These are phyloP conservation scores for Serranus cabrilla DNA, from an alignment of 2,797 vertebrate genomes.

Conservation along the genomic window DNA sequence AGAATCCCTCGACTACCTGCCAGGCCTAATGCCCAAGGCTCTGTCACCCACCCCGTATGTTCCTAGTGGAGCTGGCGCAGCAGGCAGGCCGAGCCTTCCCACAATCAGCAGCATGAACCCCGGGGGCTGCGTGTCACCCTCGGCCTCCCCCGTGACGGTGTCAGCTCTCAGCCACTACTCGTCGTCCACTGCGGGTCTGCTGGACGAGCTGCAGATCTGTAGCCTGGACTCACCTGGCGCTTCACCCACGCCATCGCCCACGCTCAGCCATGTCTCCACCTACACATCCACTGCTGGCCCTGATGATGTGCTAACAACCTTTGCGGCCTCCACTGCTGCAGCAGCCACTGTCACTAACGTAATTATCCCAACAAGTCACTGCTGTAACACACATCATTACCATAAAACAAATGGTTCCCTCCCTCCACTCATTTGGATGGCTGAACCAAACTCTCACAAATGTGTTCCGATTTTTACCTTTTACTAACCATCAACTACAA, in stretches of 20 bases:
- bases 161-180: constrained; percentile 91
- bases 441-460: constrained; percentile 46
- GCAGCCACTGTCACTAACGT: constrained; percentile 89
- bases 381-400: constrained; percentile 66
- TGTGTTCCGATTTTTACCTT: constrained; percentile 51
- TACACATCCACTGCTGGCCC: constrained; percentile 79
- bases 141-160: constrained; percentile 85
- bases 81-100: constrained; percentile 45
- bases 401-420: constrained; percentile 42
- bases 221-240: constrained; percentile 86
- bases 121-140: constrained; percentile 70
- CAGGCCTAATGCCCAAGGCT: constrained; percentile 83
- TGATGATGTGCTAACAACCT: constrained; percentile 80
- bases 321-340: constrained; percentile 83
- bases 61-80: constrained; percentile 65
- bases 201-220: constrained; percentile 91
- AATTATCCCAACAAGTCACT: constrained; percentile 87
- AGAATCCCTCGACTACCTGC: constrained; percentile 85
- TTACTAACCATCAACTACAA: constrained; percentile 66
- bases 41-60: constrained; percentile 81
- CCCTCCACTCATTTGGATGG: constrained; percentile 51
- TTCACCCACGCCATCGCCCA: constrained; percentile 92
- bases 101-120: constrained; percentile 40
- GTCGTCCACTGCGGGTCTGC: constrained; percentile 88
- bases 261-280: constrained; percentile 90